Evolutionary conservation across 2,113 vertebrate species (phyloP).

Genomic region (Cheilinus undulatus): DNA sequence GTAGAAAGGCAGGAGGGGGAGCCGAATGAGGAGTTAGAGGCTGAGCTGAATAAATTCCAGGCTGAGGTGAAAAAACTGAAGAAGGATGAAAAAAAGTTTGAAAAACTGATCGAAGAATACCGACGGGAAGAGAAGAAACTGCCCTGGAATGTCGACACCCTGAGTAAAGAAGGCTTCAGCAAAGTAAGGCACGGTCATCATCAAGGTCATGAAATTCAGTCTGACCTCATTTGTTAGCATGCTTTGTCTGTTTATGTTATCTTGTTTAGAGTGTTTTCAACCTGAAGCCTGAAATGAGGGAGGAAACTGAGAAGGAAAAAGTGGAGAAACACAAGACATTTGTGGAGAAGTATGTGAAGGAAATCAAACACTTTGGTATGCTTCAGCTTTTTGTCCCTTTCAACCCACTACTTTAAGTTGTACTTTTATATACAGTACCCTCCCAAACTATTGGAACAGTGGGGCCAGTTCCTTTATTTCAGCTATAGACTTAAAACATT

Average conservation of each 20-base stretch:
- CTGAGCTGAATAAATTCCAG: slow-evolving; percentile 80
- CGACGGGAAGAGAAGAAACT: slow-evolving; percentile 87
- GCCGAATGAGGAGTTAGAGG: slow-evolving; percentile 36
- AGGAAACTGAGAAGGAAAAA: slow-evolving; percentile 86
- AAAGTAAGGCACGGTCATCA: slow-evolving; percentile 80
- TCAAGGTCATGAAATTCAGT: background rate
- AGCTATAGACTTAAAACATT: no score
- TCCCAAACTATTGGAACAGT: no score
- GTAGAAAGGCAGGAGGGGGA: slow-evolving; percentile 47
- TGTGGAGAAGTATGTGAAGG: slow-evolving; percentile 87
- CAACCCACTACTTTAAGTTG: no score
- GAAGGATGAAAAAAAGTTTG: slow-evolving; percentile 85
- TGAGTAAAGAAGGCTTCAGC: slow-evolving; percentile 93
- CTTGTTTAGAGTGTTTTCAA: slow-evolving; percentile 88
- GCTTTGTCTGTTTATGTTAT: background rate
- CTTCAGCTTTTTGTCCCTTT: background rate
- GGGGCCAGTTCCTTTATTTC: no score
- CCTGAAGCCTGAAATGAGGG: slow-evolving; percentile 72
- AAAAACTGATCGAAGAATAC: slow-evolving; percentile 85
- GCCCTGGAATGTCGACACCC: slow-evolving; percentile 93
- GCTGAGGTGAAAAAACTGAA: slow-evolving; percentile 84
- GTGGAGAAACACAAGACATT: slow-evolving; percentile 89
- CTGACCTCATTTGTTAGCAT: background rate
- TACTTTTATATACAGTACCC: no score
- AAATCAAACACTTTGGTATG: slow-evolving; percentile 92